Conservation (phyloP, 2,888 invertebrate genomes). For the Campoletis raptor region DNA sequence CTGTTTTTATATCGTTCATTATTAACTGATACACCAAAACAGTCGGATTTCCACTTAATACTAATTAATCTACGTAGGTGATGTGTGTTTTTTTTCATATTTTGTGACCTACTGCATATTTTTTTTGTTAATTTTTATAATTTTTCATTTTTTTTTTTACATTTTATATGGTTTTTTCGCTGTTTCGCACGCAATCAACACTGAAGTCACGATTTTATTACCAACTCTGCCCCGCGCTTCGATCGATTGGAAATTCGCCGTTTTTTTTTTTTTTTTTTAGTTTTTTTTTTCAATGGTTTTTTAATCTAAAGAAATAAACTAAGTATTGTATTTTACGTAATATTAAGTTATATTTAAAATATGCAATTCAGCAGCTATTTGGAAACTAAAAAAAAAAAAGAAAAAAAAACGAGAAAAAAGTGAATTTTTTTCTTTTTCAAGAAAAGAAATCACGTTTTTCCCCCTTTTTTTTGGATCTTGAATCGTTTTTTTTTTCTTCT, state of each 20-base stretch:
- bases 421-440: neutral
- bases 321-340: neutral
- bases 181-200: slow-evolving; percentile 81
- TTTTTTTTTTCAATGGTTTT: neutral
- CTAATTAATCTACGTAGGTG: slow-evolving; percentile 61
- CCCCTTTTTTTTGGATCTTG: neutral
- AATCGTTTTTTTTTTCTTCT: neutral
- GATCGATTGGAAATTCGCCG: slow-evolving; percentile 78
- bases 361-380: neutral
- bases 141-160: slow-evolving; percentile 75
- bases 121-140: slow-evolving; percentile 73
- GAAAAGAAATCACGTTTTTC: neutral
- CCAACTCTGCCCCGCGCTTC: slow-evolving; percentile 77
- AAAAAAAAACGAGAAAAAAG: too few species aligned
- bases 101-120: slow-evolving; percentile 79
- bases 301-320: slow-evolving; percentile 19
- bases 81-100: slow-evolving; percentile 52
- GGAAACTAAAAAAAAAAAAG: slow-evolving; percentile 15
- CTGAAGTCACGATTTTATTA: slow-evolving; percentile 78
- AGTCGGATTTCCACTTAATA: slow-evolving; percentile 70
- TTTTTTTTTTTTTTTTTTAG: slow-evolving; percentile 1
- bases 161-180: slow-evolving; percentile 73
- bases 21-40: slow-evolving; percentile 69
- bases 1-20: slow-evolving; percentile 44
- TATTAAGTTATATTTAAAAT: neutral